These are phyloP conservation scores for Acleris laterana DNA, from an alignment of 2,888 invertebrate species.

Conservation along the genomic window DNA sequence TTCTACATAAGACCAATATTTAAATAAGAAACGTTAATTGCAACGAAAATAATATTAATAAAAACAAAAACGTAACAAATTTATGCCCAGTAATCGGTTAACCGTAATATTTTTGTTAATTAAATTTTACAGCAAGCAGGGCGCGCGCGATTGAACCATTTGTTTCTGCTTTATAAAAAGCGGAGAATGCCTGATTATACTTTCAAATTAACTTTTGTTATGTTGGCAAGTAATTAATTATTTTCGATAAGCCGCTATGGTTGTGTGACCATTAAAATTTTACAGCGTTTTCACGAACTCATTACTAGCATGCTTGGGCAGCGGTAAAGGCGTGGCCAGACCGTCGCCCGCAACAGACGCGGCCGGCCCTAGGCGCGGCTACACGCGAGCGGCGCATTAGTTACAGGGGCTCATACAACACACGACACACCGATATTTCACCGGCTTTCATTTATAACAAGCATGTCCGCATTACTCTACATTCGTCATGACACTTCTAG, in stretches of 20 bases:
- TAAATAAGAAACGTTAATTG: constrained; percentile 33
- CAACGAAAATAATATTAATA: constrained; percentile 15
- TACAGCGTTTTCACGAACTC: constrained; percentile 22
- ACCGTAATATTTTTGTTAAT: constrained; percentile 6
- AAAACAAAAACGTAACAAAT: constrained; percentile 15
- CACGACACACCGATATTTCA: constrained; percentile 63
- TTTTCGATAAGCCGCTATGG: constrained; percentile 11
- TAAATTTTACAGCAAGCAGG: not conserved
- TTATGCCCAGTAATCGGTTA: constrained; percentile 12
- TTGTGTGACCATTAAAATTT: constrained; percentile 25
- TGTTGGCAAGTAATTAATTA: constrained; percentile 9
- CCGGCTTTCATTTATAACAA: constrained; percentile 71
- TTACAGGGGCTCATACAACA: constrained; percentile 42
- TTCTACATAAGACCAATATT: constrained; percentile 27
- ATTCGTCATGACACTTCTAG: constrained; percentile 36
- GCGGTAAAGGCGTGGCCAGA: constrained; percentile 39
- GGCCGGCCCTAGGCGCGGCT: constrained; percentile 61
- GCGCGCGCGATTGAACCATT: not conserved
- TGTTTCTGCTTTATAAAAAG: too few relatives aligned
- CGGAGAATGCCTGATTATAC: too few relatives aligned
- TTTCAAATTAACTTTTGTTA: not conserved
- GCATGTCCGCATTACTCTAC: constrained; percentile 65
- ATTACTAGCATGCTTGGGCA: constrained; percentile 11
- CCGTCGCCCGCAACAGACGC: constrained; percentile 21
- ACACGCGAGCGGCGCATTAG: constrained; percentile 77